A percentile compares a stretch with the other conserved stretches of the same genome.
Conservation (phyloP, 2,888 invertebrate genomes). For the Acrocyrtus sp. region DNA sequence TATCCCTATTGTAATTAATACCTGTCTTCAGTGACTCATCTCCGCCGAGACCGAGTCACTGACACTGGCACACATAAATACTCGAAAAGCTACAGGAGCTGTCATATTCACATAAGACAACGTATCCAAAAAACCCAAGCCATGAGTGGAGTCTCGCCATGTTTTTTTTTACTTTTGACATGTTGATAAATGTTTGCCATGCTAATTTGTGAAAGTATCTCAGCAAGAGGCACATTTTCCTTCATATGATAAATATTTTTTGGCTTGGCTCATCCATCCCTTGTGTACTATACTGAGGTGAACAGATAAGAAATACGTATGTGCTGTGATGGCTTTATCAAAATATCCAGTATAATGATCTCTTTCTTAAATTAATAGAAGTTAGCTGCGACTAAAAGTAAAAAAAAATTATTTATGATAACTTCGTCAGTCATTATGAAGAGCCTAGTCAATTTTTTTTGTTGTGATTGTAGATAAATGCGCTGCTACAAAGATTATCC, state of each 20-base stretch:
- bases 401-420: conserved; percentile 7
- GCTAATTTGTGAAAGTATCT: conserved; percentile 43
- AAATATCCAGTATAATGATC: conserved; percentile 41
- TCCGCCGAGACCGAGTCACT: background rate
- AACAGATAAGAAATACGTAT: background rate
- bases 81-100: background rate
- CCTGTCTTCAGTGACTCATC: too few species aligned
- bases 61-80: background rate
- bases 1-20: conserved; percentile 5
- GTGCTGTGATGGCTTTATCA: conserved; percentile 24
- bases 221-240: conserved; percentile 16
- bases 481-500: too few species aligned
- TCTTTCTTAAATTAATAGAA: conserved; percentile 4
- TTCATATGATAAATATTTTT: conserved; percentile 12
- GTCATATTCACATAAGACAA: too few species aligned
- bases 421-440: conserved; percentile 12
- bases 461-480: background rate
- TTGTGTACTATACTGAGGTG: background rate
- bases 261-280: background rate
- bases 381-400: background rate
- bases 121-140: too few species aligned
- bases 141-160: background rate
- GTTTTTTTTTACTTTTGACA: conserved; percentile 42
- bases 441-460: conserved; percentile 29
- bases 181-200: conserved; percentile 43